Evolutionary conservation across 2,888 invertebrate genomes (phyloP), one percentile per base, ranked within the genome.

Genomic region (Nomada hirtipes): DNA sequence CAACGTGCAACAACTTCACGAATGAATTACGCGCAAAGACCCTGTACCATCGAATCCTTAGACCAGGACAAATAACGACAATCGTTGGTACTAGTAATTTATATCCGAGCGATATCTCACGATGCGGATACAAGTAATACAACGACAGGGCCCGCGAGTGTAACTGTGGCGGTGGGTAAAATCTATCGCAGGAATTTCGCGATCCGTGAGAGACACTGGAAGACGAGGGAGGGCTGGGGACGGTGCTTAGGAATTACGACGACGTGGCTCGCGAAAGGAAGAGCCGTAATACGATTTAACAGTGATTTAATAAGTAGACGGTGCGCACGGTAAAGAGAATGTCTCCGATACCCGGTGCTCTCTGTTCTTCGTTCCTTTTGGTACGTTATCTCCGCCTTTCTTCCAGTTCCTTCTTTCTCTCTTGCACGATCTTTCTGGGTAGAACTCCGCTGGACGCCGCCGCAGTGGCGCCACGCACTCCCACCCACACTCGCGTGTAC

Each of bases 391-490:
- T 83, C 69, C 78, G 36, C 83, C 83, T 81, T 83, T 84, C 80
- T 82, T 86, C 71, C 73, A 63, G 68, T 74, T 78, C 63, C 78
- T 63, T 65, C 75, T 64, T 47, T 80, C 83, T 79, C 74, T 69
- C 60, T 73, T 68, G 57, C 69, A 59, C 78, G 79, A 83, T 85
- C 83, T 67, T 79, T 78, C 82, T 75, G 78, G 80, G 76, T 83
- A 82, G 85, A 84, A 86, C 90, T 87, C 91, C 80, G 89, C 87
- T 90, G 92, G 92, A 91, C 88, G 89, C 91, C 92, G 92, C 89
- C 92, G 87, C 87, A 67, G 83, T 91, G 92, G 92, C 92, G 92
- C 92, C 92, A 90, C 86, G 83, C 83, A 86, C 89, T 91, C 89
- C 90, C 92, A 90, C 91, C 90, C 87, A 88, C 90, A 86, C 89